A percentile compares a stretch with the other conserved stretches of the same genome.
Conservation (phyloP, 2,113 vertebrate species). For the Clarias batrachus region DNA sequence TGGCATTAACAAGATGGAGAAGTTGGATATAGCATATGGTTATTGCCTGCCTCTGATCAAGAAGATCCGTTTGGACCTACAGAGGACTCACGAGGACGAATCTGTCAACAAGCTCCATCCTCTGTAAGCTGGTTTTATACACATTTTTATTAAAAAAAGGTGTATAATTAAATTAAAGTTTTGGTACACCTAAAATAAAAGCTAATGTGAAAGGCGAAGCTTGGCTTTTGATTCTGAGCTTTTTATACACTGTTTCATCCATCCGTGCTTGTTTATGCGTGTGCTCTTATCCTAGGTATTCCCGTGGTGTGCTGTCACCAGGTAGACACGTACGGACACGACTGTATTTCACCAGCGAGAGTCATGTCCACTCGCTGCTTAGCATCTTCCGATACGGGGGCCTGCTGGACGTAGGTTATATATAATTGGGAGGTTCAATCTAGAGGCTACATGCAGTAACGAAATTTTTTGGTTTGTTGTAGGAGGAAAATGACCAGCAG, state of each 20-base stretch:
- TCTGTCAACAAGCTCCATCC: constrained; percentile 98
- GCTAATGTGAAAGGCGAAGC: background rate
- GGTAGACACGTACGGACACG: constrained; percentile 93
- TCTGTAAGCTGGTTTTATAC: constrained; percentile 69
- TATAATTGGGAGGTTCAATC: background rate
- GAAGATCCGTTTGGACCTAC: constrained; percentile 94
- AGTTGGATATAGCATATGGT: constrained; percentile 93
- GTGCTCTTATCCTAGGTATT: constrained; percentile 79
- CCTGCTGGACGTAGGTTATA: constrained; percentile 85
- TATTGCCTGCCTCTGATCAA: constrained; percentile 95
- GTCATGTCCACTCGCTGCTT: constrained; percentile 94
- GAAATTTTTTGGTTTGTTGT: constrained; percentile 43
- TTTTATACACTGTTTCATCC: background rate
- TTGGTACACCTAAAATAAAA: background rate
- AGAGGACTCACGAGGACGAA: constrained; percentile 97
- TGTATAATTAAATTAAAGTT: no score
- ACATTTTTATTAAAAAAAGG: no score
- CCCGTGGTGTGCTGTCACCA: constrained; percentile 92
- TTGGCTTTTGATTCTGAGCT: background rate
- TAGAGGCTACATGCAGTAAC: background rate
- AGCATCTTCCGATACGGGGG: constrained; percentile 95
- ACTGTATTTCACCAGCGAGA: constrained; percentile 97
- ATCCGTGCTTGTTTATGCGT: background rate
- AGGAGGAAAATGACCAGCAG: constrained; percentile 94
- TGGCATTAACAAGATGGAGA: constrained; percentile 90